phyloP scores from a whole-genome alignment of 2,888 invertebrate genomes.

The Hypercompe scribonia region DNA sequence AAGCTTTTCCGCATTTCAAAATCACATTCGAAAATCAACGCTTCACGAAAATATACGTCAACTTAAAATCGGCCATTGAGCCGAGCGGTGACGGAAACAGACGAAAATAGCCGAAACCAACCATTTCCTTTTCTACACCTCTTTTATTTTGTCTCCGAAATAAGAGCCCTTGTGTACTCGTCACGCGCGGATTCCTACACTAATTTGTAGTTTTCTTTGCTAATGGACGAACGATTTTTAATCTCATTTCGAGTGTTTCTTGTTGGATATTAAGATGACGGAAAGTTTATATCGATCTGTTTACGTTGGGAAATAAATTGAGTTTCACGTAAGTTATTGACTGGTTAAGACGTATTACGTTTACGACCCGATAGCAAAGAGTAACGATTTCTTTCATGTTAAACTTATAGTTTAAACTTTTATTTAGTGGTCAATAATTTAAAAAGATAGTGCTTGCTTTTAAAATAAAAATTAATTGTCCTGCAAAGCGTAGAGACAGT shows the following conservation, averaged over 20 bases:
- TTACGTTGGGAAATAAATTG: conserved; percentile 17
- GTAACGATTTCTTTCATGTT: background rate
- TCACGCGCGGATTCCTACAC: conserved; percentile 46
- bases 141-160: conserved; percentile 50
- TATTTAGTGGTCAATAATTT: background rate
- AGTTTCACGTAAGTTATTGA: conserved; percentile 10
- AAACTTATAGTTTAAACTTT: background rate
- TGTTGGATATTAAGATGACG: conserved; percentile 9
- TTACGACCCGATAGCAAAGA: background rate
- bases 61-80: conserved; percentile 34
- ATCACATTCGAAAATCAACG: conserved; percentile 6
- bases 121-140: conserved; percentile 56
- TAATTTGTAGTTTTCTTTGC: conserved; percentile 52
- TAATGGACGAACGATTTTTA: conserved; percentile 42
- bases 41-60: conserved; percentile 32
- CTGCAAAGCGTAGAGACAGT: too few relatives aligned
- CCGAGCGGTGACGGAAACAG: conserved; percentile 66
- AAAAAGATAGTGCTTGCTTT: background rate
- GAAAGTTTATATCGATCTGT: conserved; percentile 19
- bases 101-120: conserved; percentile 68
- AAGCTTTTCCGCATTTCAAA: conserved; percentile 5
- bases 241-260: conserved; percentile 22
- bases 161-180: conserved; percentile 39
- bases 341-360: background rate
- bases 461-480: too few relatives aligned